phyloP scores from a whole-genome alignment of 2,797 vertebrate species.

The Heteromormyrus szaboi region DNA sequence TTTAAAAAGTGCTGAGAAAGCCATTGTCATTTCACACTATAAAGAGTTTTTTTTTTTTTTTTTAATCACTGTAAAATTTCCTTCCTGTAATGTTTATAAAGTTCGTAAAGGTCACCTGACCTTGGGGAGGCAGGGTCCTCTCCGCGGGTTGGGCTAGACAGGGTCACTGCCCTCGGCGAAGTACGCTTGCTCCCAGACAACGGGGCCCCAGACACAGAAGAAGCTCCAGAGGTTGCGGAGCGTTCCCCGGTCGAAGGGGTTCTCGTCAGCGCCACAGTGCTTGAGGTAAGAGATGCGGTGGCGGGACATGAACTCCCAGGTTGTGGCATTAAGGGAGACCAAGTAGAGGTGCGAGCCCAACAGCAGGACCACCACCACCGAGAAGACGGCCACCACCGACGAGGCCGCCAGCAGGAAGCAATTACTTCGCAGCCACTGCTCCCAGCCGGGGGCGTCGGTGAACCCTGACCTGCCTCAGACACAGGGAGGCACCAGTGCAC shows the following conservation, averaged over 20 bases:
- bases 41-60: not conserved
- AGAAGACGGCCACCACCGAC: constrained; percentile 57
- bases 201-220: constrained; percentile 73
- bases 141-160: constrained; percentile 44
- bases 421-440: constrained; percentile 66
- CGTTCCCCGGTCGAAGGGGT: constrained; percentile 83
- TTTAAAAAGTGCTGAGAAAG: not conserved
- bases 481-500: not conserved
- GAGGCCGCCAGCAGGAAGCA: constrained; percentile 68
- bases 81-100: not conserved
- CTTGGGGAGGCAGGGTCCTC: not conserved
- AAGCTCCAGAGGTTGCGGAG: constrained; percentile 80
- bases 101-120: not conserved
- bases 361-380: constrained; percentile 64
- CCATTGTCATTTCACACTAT: not conserved
- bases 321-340: constrained; percentile 80
- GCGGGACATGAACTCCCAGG: constrained; percentile 91
- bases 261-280: constrained; percentile 61
- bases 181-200: constrained; percentile 78
- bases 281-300: constrained; percentile 87
- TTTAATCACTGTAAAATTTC: not conserved
- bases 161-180: constrained; percentile 37
- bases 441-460: constrained; percentile 56
- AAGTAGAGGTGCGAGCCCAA: constrained; percentile 82
- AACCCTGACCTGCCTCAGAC: constrained; percentile 73